Percentiles rank a stretch among this genome's conserved stretches.
These are phyloP conservation scores for Apostichopus parvimensis DNA, from an alignment of 35 echinoderm and acorn worm genomes.

Conservation along the genomic window DNA sequence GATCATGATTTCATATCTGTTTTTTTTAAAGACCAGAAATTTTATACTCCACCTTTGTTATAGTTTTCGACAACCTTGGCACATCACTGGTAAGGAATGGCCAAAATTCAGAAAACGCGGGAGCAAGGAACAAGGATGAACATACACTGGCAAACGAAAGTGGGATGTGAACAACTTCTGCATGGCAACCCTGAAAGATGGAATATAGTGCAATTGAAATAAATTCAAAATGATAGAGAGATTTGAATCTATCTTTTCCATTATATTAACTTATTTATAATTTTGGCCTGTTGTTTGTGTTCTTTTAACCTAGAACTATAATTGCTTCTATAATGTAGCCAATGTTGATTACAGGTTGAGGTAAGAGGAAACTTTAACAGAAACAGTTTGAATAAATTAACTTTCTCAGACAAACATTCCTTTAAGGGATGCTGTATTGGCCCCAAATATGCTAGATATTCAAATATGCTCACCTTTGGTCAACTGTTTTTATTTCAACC, in stretches of 20 bases:
- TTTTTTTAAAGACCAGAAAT: too few relatives aligned
- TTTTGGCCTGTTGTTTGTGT: too few relatives aligned
- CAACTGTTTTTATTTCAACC: too few relatives aligned
- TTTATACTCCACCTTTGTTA: neutral
- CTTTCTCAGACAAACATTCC: too few relatives aligned
- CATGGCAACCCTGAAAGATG: constrained; percentile 56
- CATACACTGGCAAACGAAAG: constrained; percentile 71
- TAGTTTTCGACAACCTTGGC: constrained; percentile 46
- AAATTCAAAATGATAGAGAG: neutral
- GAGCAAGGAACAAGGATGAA: constrained; percentile 72
- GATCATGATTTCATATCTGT: too few relatives aligned
- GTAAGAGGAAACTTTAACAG: too few relatives aligned
- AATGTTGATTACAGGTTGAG: neutral
- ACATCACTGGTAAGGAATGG: constrained; percentile 71
- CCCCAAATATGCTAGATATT: too few relatives aligned
- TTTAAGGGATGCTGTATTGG: too few relatives aligned
- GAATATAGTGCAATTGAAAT: constrained; percentile 3
- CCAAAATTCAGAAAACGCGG: constrained; percentile 66
- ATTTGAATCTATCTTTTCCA: neutral
- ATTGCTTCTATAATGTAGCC: neutral
- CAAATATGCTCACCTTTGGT: too few relatives aligned
- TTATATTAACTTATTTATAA: too few relatives aligned
- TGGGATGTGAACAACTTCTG: constrained; percentile 74
- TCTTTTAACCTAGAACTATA: too few relatives aligned
- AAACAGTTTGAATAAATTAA: too few relatives aligned